Evolutionary conservation across 2,797 vertebrate genomes (phyloP).

Genomic region (Anomalospiza imberbis): DNA sequence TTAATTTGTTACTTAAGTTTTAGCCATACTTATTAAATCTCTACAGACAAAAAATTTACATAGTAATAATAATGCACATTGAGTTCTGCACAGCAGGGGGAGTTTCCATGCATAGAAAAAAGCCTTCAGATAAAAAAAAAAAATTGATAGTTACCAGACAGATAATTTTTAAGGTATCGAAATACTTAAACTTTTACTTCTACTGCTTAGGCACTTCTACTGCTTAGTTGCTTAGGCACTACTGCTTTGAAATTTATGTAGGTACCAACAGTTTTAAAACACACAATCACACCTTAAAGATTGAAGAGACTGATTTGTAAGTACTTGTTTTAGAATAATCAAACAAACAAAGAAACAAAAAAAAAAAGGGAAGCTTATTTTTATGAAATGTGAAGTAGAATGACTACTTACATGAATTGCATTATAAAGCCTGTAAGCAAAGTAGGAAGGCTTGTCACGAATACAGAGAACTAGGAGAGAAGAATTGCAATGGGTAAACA

Average conservation of each 20-base stretch:
- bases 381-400: not conserved
- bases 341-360: not conserved
- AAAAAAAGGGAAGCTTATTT: not conserved
- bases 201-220: not conserved
- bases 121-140: not conserved
- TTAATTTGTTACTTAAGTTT: not conserved
- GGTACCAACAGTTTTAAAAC: not conserved
- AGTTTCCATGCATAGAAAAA: not conserved
- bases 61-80: not conserved
- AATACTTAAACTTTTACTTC: not conserved
- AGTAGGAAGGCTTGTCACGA: slow-evolving; percentile 77
- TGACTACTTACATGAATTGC: slow-evolving; percentile 78
- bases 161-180: not conserved
- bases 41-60: not conserved
- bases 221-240: not conserved
- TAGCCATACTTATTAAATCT: not conserved
- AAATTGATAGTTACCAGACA: not conserved
- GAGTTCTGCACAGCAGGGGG: not conserved
- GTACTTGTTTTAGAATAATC: not conserved
- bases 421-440: slow-evolving; percentile 74
- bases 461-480: slow-evolving; percentile 73
- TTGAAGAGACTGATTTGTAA: not conserved
- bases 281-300: not conserved
- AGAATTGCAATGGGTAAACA: not conserved
- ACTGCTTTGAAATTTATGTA: not conserved